A percentile compares a stretch with the other conserved stretches of the same genome.
phyloP scores from a whole-genome alignment of 2,888 invertebrate species.

The Drosophila ustulata region DNA sequence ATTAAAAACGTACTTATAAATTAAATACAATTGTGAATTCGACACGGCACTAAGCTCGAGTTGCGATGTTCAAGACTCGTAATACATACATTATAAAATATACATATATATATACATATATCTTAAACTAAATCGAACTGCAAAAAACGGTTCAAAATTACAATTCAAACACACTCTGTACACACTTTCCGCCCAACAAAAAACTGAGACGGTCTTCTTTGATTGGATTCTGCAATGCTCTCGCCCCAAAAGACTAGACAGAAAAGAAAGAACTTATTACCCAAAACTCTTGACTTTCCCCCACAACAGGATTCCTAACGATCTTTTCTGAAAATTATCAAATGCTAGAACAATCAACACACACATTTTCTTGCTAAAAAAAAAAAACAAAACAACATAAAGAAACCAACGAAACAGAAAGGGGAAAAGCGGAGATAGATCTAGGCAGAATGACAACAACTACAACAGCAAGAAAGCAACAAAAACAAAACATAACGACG shows the following conservation, averaged over 20 bases:
- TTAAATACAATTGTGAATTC: constrained; percentile 52
- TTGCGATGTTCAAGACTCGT: constrained; percentile 44
- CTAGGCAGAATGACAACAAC: constrained; percentile 28
- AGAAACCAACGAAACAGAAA: constrained; percentile 43
- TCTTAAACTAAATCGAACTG: constrained; percentile 8
- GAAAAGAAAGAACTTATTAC: constrained; percentile 32
- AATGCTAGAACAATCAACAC: constrained; percentile 80
- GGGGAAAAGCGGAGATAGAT: constrained; percentile 16
- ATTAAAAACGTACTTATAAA: constrained; percentile 50
- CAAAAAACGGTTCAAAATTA: constrained; percentile 11
- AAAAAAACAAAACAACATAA: constrained; percentile 11
- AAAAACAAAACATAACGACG: background rate
- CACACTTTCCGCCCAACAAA: constrained; percentile 74
- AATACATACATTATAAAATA: constrained; percentile 28
- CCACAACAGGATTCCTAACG: constrained; percentile 58
- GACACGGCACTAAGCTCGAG: constrained; percentile 46
- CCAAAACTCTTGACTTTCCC: constrained; percentile 33
- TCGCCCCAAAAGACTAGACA: constrained; percentile 64
- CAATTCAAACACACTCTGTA: constrained; percentile 57
- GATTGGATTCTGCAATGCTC: constrained; percentile 42
- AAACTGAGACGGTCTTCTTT: constrained; percentile 25
- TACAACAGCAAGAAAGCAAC: constrained; percentile 20
- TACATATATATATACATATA: constrained; percentile 25
- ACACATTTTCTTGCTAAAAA: constrained; percentile 70
- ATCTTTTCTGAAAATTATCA: constrained; percentile 62